Base-by-base conservation (phyloP, 2,113 vertebrate genomes). In the Zonotrichia leucophrys region DNA sequence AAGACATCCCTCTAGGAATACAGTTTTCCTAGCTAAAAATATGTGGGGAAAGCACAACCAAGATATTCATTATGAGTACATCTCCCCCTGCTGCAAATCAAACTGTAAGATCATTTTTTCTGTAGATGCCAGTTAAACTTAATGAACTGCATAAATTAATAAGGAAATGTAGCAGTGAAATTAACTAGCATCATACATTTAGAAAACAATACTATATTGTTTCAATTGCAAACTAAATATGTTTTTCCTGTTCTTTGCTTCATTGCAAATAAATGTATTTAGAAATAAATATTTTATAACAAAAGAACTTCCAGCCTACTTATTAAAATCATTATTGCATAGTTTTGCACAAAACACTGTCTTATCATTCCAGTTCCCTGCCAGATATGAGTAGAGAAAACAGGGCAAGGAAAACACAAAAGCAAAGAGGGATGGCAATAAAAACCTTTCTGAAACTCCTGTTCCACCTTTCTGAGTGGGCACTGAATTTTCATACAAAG, bases 51-150 rank as follows among this genome's bases (percentile, higher is more conserved):
- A 79, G 17, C 14, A 53, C 21, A 81, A 46, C 18, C 17, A 81
- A 79, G 31, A 56, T 37, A 82, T 91, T 90, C 3, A 53, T 74
- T 86, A 87, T 60, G 28, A 88, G 31, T 41, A 94, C 44, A 77
- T 93, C 84, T 83, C 63, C 58, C 39, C 49, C 85, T 96, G 79
- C 86, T 92, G 69, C 75, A 95, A 91, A 83, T 84, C 76, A 94
- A 92, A 93, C 22, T 63, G 18, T 66, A 76, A 93, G 69, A 76
- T 63, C 42, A 46, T 41, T 78, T 89, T n/a, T 87, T 50, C 22
- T 68, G n/a, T 83, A 69, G 33, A 56, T 58, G 31, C 24, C 84
- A 62, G n/a, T 86, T 76, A 81, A 91, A 92, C 19, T 83, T 92
- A 92, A 89, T 89, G 84, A 95, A 76, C 27, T 52, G 24, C 49